These are phyloP conservation scores for Philotrypesis tridentata DNA, from an alignment of 1,140 invertebrate species.

Conservation along the genomic window DNA sequence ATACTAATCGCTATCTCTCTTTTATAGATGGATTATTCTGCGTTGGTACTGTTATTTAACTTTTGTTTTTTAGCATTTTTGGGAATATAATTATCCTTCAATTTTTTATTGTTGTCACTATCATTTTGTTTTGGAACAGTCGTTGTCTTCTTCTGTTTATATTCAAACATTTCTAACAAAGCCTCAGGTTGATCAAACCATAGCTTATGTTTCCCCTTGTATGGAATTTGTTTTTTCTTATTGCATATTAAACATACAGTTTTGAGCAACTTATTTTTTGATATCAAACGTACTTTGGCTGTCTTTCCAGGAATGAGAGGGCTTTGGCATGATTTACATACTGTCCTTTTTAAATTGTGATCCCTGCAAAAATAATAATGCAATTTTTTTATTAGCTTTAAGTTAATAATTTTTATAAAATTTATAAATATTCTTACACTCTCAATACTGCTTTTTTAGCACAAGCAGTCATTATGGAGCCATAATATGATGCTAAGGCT, in stretches of 20 bases:
- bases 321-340: constrained; percentile 68
- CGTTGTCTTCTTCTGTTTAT: constrained; percentile 53
- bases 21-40: too few relatives aligned
- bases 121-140: background rate
- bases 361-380: constrained; percentile 61
- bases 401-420: background rate
- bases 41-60: background rate
- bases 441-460: constrained; percentile 67
- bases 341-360: constrained; percentile 65
- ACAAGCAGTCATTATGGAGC: constrained; percentile 64
- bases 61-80: background rate
- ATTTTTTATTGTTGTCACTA: background rate
- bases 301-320: constrained; percentile 70
- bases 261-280: constrained; percentile 66
- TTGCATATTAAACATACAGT: constrained; percentile 65
- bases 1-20: too few relatives aligned
- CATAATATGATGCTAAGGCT: constrained; percentile 62
- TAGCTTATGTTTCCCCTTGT: constrained; percentile 59
- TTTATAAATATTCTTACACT: constrained; percentile 60
- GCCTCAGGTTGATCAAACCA: constrained; percentile 23
- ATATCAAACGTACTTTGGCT: constrained; percentile 64
- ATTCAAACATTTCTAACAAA: constrained; percentile 61
- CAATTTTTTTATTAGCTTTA: background rate
- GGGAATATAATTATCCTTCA: background rate
- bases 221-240: constrained; percentile 60